Base-by-base conservation (phyloP, 1,140 invertebrate genomes). In the Drosophila aff. region DNA sequence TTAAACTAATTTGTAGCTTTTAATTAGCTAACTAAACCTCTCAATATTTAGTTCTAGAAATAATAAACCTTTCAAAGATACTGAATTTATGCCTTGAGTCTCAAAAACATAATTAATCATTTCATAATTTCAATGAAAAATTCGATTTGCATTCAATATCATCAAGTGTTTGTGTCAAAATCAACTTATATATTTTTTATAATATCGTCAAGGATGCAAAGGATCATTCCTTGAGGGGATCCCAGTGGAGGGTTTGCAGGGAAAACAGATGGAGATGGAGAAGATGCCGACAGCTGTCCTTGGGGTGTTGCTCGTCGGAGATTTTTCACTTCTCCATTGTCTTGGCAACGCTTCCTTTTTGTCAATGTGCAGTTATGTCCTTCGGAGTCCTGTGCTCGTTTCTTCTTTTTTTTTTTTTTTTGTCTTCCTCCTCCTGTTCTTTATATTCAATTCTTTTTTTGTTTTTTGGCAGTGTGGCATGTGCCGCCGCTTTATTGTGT, bases 241-340 rank as follows among this genome's bases (percentile, higher is more conserved):
- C 23, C 23, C 18, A 43, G 38, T n/a, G 13, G 26, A 50, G 49
- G 53, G 13, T 21, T 36, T 55, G 36, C 13, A 10, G 15, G 15
- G 33, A 10, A 21, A 68, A 62, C 47, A 81, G 53, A 74, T 62
- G 71, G 71, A 73, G 67, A 53, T 23, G 47, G 60, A 40, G 82
- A 85, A 73, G 67, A 62, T 23, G 47, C 64, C 44, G 82, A 84
- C 82, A 84, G 82, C 82, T 84, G 82, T 85, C 82, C 82, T 78
- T 74, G 77, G 82, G 82, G 81, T 83, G 81, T 80, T 80, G 53
- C 53, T 38, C 62, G 61, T 33, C 62, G 26, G 47, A 81, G 82
- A 84, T 81, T 84, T 77, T 84, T 85, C 82, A 84, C 81, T 78
- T 83, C 77, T 65, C 74, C 63, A 81, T 84, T 85, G 82, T 82